Evolutionary conservation across 2,888 invertebrate genomes (phyloP), one percentile per base, ranked within the genome.

Genomic region (Melanchra persicariae): DNA sequence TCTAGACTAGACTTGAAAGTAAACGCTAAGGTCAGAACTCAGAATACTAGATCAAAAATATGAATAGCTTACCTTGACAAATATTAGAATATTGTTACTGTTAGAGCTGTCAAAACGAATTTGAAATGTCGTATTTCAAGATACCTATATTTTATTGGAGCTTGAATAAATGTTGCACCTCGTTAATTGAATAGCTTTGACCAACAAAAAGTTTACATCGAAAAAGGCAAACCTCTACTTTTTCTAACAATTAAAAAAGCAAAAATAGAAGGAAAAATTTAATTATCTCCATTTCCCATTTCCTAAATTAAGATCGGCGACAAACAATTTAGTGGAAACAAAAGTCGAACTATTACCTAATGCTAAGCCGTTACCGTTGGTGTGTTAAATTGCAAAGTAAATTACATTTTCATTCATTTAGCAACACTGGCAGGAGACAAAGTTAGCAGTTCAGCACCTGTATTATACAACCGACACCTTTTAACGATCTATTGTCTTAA

Each of bases 401-500:
- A 85, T 87, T 86, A 60, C 73, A 80, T 83, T 86, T 88, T 79
- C 80, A 81, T 82, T 61, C 40, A 77, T 85, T 83, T 84, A 78
- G 81, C 74, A 88, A 88, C 81, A 70, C 72, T 30, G 66, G 47
- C 30, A 57, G 74, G 64, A 82, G 87, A 72, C 71, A 62, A 61
- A 70, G 37, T 64, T 26, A 49, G 22, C 43, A 45, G 47, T n/a
- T 52, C 66, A 83, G 69, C 80, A 83, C 81, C 85, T 84, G 82
- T 78, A 72, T 85, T 88, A 89, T 85, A 86, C 84, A 86, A 87
- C 82, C 57, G 45, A 68, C 84, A 64, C 73, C 79, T 84, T 52
- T 75, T 87, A 91, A 91, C 83, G 88, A 90, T 74, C 91, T 77
- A 91, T 91, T 91, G 90, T 91, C 80, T 79, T 82, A 82, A 58